Evolutionary conservation across 2,888 invertebrate species (phyloP).

Genomic region (Trypoxylon attenuatum): DNA sequence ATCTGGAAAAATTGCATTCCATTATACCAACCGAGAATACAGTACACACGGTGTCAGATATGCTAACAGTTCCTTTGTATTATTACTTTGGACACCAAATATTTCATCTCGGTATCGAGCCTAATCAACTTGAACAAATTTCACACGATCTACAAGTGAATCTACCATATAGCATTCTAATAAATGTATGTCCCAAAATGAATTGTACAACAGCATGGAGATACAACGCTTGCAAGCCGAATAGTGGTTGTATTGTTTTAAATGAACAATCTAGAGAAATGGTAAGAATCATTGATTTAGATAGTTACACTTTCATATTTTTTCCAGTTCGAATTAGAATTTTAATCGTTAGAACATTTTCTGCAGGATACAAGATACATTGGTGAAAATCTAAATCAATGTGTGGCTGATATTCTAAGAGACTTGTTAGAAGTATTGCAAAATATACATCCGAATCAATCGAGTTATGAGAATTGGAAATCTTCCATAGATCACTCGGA

Average conservation of each 20-base stretch:
- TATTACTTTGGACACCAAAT: constrained; percentile 74
- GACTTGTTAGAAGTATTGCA: constrained; percentile 57
- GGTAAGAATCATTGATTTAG: constrained; percentile 11
- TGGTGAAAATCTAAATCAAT: constrained; percentile 59
- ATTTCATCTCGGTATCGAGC: constrained; percentile 81
- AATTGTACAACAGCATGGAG: constrained; percentile 70
- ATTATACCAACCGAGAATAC: constrained; percentile 54
- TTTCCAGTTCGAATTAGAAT: too few species aligned
- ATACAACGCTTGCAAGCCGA: constrained; percentile 53
- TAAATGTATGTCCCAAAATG: constrained; percentile 84
- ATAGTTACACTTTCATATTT: neutral
- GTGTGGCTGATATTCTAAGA: constrained; percentile 60
- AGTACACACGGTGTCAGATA: constrained; percentile 36
- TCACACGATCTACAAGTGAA: constrained; percentile 84
- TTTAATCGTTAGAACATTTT: too few species aligned
- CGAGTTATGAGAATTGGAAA: constrained; percentile 31
- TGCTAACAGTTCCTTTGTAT: constrained; percentile 44
- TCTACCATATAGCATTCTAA: constrained; percentile 83
- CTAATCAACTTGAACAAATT: constrained; percentile 81
- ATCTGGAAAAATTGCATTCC: constrained; percentile 58
- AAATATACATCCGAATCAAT: constrained; percentile 26
- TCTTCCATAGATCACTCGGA: constrained; percentile 41
- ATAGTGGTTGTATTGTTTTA: constrained; percentile 61
- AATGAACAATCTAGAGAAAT: constrained; percentile 74
- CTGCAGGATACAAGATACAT: constrained; percentile 25